Percentiles rank a stretch among this genome's conserved stretches.
These are phyloP conservation scores for Scaeva pyrastri DNA, from an alignment of 2,888 invertebrate genomes.

Conservation along the genomic window DNA sequence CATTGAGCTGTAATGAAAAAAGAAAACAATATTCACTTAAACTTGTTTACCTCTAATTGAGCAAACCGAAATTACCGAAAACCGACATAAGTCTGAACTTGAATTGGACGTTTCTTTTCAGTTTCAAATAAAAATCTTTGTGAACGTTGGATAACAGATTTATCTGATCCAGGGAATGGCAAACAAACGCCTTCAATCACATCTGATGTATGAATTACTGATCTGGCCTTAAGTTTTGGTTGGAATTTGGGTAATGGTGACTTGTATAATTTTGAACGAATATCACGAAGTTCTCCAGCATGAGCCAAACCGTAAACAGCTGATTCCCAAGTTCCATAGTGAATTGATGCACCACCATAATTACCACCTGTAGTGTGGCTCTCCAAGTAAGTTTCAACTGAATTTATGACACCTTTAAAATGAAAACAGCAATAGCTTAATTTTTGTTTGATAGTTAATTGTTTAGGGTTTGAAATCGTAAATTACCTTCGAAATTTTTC, in stretches of 20 bases:
- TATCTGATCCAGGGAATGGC: constrained; percentile 93
- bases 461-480: neutral
- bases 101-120: constrained; percentile 90
- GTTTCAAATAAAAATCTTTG: constrained; percentile 90
- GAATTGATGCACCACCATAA: constrained; percentile 85
- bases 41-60: neutral
- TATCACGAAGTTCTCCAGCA: constrained; percentile 86
- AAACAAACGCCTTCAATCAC: constrained; percentile 86
- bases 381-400: constrained; percentile 89
- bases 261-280: constrained; percentile 89
- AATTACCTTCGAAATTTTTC: constrained; percentile 88
- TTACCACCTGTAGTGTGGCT: constrained; percentile 79
- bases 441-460: neutral
- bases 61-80: constrained; percentile 80
- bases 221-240: constrained; percentile 86
- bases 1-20: constrained; percentile 83
- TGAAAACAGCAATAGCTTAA: constrained; percentile 80
- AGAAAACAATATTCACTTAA: constrained; percentile 9
- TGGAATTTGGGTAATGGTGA: constrained; percentile 86
- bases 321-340: constrained; percentile 96
- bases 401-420: constrained; percentile 88
- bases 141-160: constrained; percentile 91
- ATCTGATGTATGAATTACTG: constrained; percentile 85
- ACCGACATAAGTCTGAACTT: constrained; percentile 90
- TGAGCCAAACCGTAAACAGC: constrained; percentile 91